A percentile compares a stretch with the other conserved stretches of the same genome.
These are phyloP conservation scores for Latrodectus geometricus DNA, from an alignment of 1,140 invertebrate species.

Conservation along the genomic window DNA sequence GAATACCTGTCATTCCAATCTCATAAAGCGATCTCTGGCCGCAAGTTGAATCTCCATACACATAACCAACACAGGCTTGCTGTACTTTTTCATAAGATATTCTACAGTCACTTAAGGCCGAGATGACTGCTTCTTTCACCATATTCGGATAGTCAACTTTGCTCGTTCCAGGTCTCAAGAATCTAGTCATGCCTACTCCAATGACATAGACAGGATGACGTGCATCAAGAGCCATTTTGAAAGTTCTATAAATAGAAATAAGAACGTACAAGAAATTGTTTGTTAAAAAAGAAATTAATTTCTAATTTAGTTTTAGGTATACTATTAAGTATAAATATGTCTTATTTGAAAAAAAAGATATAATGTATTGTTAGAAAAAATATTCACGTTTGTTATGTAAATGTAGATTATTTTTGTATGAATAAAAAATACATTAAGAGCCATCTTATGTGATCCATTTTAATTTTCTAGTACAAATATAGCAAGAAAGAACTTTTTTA, in stretches of 20 bases:
- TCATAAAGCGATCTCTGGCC: constrained; percentile 95
- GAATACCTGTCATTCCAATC: constrained; percentile 95
- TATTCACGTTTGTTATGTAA: no score
- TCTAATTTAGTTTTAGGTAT: no score
- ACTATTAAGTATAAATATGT: no score
- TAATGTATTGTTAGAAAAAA: no score
- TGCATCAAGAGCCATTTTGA: not conserved
- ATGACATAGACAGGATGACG: constrained; percentile 82
- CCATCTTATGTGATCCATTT: no score
- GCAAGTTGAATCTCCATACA: constrained; percentile 96
- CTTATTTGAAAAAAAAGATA: no score
- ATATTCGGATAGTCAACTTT: constrained; percentile 94
- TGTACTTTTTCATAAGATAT: constrained; percentile 76
- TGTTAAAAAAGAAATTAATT: no score
- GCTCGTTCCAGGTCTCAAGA: constrained; percentile 86
- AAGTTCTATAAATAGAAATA: not conserved
- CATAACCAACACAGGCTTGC: constrained; percentile 93
- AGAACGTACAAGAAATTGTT: no score
- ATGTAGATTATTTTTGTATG: no score
- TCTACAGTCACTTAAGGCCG: constrained; percentile 87
- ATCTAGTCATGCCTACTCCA: constrained; percentile 98
- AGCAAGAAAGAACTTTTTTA: no score
- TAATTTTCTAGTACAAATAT: no score
- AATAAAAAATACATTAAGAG: no score
- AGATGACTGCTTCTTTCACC: constrained; percentile 91